These are phyloP conservation scores for Leucophenga maculata DNA, from an alignment of 2,888 invertebrate species.

Conservation along the genomic window DNA sequence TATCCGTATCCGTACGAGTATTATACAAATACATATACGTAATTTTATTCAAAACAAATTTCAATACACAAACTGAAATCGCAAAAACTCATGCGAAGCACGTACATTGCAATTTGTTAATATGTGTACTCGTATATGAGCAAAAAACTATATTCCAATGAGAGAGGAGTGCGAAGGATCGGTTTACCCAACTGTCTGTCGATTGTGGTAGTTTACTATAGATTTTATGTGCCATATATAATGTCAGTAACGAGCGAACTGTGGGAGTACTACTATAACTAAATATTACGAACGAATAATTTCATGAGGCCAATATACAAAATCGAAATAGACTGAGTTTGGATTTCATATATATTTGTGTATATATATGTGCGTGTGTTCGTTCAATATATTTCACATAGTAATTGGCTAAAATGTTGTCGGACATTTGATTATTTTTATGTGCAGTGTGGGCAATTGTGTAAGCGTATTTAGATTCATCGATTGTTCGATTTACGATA, in stretches of 20 bases:
- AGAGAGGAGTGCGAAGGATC: no score
- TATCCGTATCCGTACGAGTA: neutral
- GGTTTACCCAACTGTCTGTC: neutral
- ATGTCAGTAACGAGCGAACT: no score
- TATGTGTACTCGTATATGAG: neutral
- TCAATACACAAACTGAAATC: conserved; percentile 53
- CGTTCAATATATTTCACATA: conserved; percentile 22
- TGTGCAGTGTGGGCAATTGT: conserved; percentile 23
- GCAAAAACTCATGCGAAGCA: conserved; percentile 62
- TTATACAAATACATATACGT: conserved; percentile 51
- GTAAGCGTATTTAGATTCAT: conserved; percentile 19
- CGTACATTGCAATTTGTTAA: conserved; percentile 43
- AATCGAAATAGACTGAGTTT: neutral
- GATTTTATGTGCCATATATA: no score
- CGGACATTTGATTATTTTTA: conserved; percentile 37
- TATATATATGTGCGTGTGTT: no score
- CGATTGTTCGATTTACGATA: conserved; percentile 52
- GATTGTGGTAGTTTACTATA: neutral
- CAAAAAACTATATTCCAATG: no score
- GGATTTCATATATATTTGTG: conserved; percentile 31
- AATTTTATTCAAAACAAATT: conserved; percentile 64
- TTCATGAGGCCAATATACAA: neutral
- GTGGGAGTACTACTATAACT: no score
- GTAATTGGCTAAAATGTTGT: conserved; percentile 20
- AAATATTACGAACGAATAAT: conserved; percentile 4